Evolutionary conservation across 2,888 invertebrate species (phyloP).

Genomic region (Odontocolon sp.): DNA sequence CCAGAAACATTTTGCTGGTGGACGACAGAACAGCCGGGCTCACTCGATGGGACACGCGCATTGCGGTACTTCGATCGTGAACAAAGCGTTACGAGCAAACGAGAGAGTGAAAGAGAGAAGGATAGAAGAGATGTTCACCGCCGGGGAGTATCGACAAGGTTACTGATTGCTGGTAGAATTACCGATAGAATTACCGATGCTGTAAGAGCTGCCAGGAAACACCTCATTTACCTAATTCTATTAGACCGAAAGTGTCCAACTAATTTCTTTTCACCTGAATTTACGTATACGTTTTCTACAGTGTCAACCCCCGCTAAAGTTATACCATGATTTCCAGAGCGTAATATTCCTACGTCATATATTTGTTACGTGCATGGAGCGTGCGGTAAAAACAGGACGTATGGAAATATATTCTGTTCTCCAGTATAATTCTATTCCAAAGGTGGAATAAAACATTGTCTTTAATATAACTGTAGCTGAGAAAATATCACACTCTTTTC

Average conservation of each 20-base stretch:
- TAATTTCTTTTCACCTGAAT: background rate
- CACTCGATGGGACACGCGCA: slow-evolving; percentile 35
- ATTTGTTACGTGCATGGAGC: slow-evolving; percentile 19
- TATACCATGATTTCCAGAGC: slow-evolving; percentile 21
- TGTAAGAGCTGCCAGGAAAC: background rate
- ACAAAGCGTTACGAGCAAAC: slow-evolving; percentile 27
- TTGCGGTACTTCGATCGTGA: slow-evolving; percentile 53
- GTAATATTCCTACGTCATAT: slow-evolving; percentile 23
- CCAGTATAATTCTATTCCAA: background rate
- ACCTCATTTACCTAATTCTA: background rate
- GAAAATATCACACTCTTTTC: background rate
- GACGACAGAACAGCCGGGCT: slow-evolving; percentile 7
- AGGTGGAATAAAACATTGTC: slow-evolving; percentile 9
- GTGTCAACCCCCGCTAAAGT: too few species aligned
- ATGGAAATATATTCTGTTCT: slow-evolving; percentile 42
- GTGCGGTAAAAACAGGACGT: slow-evolving; percentile 18
- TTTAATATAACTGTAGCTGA: too few species aligned
- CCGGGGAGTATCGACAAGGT: background rate
- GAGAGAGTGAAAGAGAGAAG: too few species aligned
- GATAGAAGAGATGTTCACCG: slow-evolving; percentile 25
- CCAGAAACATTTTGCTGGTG: slow-evolving; percentile 7
- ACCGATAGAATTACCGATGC: background rate
- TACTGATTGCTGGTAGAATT: background rate
- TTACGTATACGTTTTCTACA: background rate
- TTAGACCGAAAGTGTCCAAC: too few species aligned